Evolutionary conservation across 2,888 invertebrate species (phyloP).

Genomic region (Xylota sylvarum): DNA sequence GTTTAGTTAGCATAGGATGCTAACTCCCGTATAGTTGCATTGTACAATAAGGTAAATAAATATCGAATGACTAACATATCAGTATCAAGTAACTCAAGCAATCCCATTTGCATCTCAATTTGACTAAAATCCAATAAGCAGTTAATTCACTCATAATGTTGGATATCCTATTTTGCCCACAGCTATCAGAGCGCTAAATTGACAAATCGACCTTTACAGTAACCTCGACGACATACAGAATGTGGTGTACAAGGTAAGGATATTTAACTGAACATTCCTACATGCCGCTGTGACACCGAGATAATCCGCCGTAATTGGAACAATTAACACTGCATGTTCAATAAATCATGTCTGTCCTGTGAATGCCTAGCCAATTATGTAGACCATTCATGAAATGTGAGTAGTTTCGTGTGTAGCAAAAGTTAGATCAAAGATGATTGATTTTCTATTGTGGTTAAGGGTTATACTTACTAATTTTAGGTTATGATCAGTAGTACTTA

Average conservation of each 20-base stretch:
- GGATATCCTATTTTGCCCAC: constrained; percentile 23
- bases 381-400: constrained; percentile 21
- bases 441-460: background rate
- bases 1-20: too few species aligned
- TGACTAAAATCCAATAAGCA: constrained; percentile 12
- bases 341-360: constrained; percentile 55
- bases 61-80: too few species aligned
- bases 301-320: constrained; percentile 49
- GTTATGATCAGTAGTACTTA: too few species aligned
- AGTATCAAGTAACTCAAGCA: too few species aligned
- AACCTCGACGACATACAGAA: background rate
- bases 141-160: constrained; percentile 8
- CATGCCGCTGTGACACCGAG: constrained; percentile 41
- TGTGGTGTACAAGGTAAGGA: constrained; percentile 1
- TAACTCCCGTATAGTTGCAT: too few species aligned
- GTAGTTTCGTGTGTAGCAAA: background rate
- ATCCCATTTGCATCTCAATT: background rate
- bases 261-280: constrained; percentile 17
- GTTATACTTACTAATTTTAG: too few species aligned
- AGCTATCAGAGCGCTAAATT: constrained; percentile 21
- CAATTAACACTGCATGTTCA: constrained; percentile 63
- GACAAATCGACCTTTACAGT: constrained; percentile 39
- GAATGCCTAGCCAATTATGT: constrained; percentile 37
- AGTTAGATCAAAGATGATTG: constrained; percentile 7
- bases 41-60: too few species aligned